Evolutionary conservation across 2,113 vertebrate genomes (phyloP).

Genomic region (Otolemur garnettii): DNA sequence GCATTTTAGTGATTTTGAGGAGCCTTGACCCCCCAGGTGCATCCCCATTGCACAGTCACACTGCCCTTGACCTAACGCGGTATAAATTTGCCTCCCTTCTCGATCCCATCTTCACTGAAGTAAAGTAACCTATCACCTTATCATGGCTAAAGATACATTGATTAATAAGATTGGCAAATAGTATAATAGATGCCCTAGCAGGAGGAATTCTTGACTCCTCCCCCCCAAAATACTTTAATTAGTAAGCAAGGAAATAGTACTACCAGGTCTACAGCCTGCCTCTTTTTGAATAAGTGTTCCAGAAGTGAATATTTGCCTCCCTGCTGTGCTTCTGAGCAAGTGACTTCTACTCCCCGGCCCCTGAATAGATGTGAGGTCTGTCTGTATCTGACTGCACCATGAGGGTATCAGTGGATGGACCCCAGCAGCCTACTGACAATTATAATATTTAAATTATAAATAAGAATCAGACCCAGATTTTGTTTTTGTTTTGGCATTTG

Average conservation of each 20-base stretch:
- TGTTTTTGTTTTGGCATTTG: background rate
- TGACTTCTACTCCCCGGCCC: background rate
- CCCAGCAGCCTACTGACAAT: background rate
- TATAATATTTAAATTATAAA: background rate
- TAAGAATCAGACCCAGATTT: background rate
- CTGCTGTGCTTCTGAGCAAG: background rate
- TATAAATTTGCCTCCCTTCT: background rate
- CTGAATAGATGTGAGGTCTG: background rate
- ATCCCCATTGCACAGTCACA: fast-evolving
- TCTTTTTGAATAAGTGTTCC: background rate
- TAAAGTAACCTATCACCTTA: background rate
- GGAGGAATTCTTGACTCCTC: background rate
- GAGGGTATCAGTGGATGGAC: background rate
- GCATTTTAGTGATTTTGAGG: background rate
- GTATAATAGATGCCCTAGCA: background rate
- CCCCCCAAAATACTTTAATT: background rate
- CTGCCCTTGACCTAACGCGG: background rate
- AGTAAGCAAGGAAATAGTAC: background rate
- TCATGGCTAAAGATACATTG: background rate
- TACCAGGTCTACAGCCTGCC: background rate
- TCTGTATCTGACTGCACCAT: background rate
- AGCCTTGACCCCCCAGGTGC: background rate
- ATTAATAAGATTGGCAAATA: background rate
- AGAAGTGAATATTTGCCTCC: background rate
- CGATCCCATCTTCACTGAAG: background rate